Evolutionary conservation across 1,140 invertebrate genomes (phyloP), one percentile per base, ranked within the genome.

Genomic region (Bradysia coprophila): DNA sequence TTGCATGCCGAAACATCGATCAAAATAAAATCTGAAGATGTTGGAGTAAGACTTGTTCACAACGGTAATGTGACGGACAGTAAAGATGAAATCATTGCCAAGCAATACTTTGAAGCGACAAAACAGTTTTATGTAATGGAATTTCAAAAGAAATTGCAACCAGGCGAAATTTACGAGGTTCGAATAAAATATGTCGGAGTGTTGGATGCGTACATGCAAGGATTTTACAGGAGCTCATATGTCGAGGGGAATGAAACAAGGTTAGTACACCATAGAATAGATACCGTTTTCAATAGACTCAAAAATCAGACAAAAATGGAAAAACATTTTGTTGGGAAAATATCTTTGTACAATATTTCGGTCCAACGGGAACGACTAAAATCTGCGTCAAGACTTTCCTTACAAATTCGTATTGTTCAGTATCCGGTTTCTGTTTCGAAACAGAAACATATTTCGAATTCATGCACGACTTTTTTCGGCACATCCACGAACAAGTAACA

Each of bases 161-260:
- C 56, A 2, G 77, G 70, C 19, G 48, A 59, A 13, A 61, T 67
- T 42, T 91, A 89, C 54, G 58, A 72, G 13, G 54, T 91, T 34
- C 58, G 70, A 45, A 71, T 90, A 37, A 70, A 69, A 24, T 91
- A 77, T 51, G 62, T 65, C 2, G 83, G 83, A 3, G 59, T 71
- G 18, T 59, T 89, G 2, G 79, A 79, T 51, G 76, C 87, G 50
- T 71, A 80, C 46, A 59, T 90, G 22, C 74, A 81, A 50, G 89
- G 88, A 16, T 91, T 93, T 57, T 94, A 93, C 55, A 69, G 82
- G 45, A 90, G 85, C 61, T 83, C 77, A 2, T 92, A 92, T 53
- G 71, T 67, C 47, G 68, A 72, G 24, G 66, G 67, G 21, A 76
- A 73, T 48, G 67, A 76, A 28, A 79, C 74, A 43, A 78, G 75